Percentiles rank a stretch among this genome's conserved stretches.
Conservation (phyloP, 2,113 vertebrate genomes). For the Syrmaticus mikado region DNA sequence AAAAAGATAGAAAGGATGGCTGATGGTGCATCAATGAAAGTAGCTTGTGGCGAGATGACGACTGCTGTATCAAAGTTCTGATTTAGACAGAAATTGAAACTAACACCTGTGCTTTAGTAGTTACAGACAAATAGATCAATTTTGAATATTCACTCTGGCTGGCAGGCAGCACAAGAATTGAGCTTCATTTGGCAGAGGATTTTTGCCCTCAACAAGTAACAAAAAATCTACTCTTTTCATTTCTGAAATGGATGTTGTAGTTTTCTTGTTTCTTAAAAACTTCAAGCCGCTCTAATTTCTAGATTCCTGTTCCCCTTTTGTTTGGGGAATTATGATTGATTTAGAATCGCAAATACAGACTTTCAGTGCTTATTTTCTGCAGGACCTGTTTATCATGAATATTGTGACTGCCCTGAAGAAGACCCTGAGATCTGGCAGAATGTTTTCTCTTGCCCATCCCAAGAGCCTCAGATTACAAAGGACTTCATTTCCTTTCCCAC, state of each 20-base stretch:
- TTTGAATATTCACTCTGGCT: neutral
- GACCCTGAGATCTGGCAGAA: constrained; percentile 81
- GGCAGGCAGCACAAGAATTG: neutral
- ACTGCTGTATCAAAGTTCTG: neutral
- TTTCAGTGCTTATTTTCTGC: neutral
- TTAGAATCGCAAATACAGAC: neutral
- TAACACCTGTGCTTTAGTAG: neutral
- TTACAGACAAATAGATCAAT: neutral
- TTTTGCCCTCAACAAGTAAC: neutral
- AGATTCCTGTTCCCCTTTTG: neutral
- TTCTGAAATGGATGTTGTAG: neutral
- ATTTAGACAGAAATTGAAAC: neutral
- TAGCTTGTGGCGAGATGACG: neutral
- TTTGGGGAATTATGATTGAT: neutral
- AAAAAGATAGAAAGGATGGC: neutral
- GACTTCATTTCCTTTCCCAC: constrained; percentile 87
- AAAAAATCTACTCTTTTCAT: neutral
- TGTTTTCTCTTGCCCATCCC: constrained; percentile 80
- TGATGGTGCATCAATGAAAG: neutral
- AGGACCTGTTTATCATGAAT: constrained; percentile 92
- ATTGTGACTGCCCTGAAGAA: constrained; percentile 88
- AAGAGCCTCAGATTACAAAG: constrained; percentile 83
- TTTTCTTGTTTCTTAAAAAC: neutral
- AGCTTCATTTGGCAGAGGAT: neutral
- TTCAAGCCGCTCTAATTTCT: neutral